Base-by-base conservation (phyloP, 2,888 invertebrate species). In the Drosophila neotestacea region DNA sequence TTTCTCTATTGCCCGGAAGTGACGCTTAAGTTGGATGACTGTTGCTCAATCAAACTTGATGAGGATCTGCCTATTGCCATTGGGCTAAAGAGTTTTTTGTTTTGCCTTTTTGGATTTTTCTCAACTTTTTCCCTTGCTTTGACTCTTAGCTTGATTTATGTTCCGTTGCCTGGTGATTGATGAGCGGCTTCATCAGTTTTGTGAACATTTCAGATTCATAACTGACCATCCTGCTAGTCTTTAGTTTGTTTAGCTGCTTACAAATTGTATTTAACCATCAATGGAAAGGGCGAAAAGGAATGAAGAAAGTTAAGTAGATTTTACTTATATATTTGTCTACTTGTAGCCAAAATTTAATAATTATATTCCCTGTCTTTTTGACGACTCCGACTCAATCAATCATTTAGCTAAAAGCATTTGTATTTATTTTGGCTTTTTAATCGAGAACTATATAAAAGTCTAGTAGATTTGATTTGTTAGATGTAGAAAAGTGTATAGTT, bases 71-170 rank as follows among this genome's bases (percentile, higher is more conserved):
- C 76, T 61, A 79, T 70, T 28, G 67, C 80, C 83, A 47, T 10
- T 36, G 67, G 54, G 39, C 81, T 51, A 64, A 48, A 55, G 60
- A 60, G 30, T 61, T 27, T 47, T 61, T 36, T 22, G 10, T 34
- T 28, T 4, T 32, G 32, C 1, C 9, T 36, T 48, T 55, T 28
- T 52, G 11, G 4, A 11, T 10, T 38, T 48, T 50, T 48, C 50
- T 50, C 22, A 2, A 16, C 28, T 28, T 46, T 13, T 54, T 42
- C 16, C 44, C 16, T 22, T 4, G 39, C 41, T 71, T 77, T 60
- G 67, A 60, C 72, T 73, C 66, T 75, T 69, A 58, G 77, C 80
- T 86, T 91, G 92, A 91, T 91, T 91, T 90, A 91, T 91, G 91
- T 91, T 81, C 83, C 71, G 73, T 81, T 77, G 73, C 69, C 71